Conservation (phyloP, 2,888 invertebrate species). For the Leptinotarsa rubiginosa region DNA sequence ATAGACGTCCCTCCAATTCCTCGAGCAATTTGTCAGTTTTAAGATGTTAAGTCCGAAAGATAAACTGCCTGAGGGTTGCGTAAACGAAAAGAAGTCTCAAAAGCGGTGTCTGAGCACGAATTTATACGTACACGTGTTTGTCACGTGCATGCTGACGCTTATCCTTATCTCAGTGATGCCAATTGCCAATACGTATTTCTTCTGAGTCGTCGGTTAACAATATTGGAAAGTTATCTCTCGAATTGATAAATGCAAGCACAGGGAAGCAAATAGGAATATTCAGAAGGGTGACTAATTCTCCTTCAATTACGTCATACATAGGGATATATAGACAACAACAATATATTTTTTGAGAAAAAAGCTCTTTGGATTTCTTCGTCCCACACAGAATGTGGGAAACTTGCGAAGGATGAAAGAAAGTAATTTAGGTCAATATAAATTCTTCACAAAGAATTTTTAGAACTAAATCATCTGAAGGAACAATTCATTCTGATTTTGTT, state of each 20-base stretch:
- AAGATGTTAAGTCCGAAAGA: constrained; percentile 42
- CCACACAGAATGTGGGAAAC: too few relatives aligned
- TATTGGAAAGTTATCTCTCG: constrained; percentile 3
- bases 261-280: background rate
- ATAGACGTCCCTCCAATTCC: constrained; percentile 23
- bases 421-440: too few relatives aligned
- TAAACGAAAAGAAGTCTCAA: constrained; percentile 36
- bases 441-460: too few relatives aligned
- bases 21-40: constrained; percentile 48
- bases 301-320: too few relatives aligned
- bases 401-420: too few relatives aligned
- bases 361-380: too few relatives aligned
- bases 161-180: constrained; percentile 38
- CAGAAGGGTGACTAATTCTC: background rate
- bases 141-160: constrained; percentile 42
- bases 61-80: constrained; percentile 40
- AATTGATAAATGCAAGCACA: background rate
- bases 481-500: too few relatives aligned
- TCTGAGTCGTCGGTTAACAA: constrained; percentile 30
- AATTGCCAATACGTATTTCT: constrained; percentile 40
- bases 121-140: constrained; percentile 39
- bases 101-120: constrained; percentile 34
- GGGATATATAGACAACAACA: too few relatives aligned
- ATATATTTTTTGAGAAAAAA: too few relatives aligned
- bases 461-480: too few relatives aligned